Evolutionary conservation across 2,113 vertebrate genomes (phyloP).

Genomic region (Lepus timidus): DNA sequence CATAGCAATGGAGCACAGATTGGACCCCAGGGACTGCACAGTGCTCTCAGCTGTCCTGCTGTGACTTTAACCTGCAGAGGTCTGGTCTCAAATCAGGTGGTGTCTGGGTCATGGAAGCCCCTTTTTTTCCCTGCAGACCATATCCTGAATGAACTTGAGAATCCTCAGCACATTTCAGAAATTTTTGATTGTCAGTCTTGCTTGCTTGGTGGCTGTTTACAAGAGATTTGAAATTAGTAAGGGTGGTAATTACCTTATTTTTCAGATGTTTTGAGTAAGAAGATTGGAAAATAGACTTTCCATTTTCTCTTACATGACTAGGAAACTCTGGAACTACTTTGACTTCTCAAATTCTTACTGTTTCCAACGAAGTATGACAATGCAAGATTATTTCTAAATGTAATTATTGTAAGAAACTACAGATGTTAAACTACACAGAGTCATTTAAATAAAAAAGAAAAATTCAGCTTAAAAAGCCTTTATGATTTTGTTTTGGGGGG

Average conservation of each 20-base stretch:
- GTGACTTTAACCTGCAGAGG: neutral
- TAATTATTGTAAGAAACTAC: neutral
- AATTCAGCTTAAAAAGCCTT: neutral
- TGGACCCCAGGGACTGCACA: rapidly evolving
- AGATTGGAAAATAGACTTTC: constrained; percentile 45
- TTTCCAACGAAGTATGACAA: neutral
- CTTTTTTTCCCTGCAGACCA: neutral
- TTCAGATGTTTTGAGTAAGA: neutral
- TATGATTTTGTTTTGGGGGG: neutral
- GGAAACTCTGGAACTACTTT: neutral
- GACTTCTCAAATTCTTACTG: neutral
- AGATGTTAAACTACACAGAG: neutral
- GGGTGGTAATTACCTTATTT: constrained; percentile 10
- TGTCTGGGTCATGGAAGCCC: neutral
- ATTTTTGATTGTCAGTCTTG: neutral
- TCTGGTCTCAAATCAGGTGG: neutral
- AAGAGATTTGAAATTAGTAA: constrained; percentile 49
- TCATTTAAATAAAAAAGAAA: neutral
- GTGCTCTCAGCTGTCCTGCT: neutral
- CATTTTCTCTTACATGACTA: constrained; percentile 4
- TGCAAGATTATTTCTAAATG: neutral
- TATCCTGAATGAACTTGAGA: constrained; percentile 8
- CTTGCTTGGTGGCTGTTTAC: constrained; percentile 47
- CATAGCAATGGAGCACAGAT: neutral
- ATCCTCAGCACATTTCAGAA: constrained; percentile 42